Evolutionary conservation across 2,888 invertebrate genomes (phyloP), one percentile per base, ranked within the genome.

Genomic region (Diaperis boleti): DNA sequence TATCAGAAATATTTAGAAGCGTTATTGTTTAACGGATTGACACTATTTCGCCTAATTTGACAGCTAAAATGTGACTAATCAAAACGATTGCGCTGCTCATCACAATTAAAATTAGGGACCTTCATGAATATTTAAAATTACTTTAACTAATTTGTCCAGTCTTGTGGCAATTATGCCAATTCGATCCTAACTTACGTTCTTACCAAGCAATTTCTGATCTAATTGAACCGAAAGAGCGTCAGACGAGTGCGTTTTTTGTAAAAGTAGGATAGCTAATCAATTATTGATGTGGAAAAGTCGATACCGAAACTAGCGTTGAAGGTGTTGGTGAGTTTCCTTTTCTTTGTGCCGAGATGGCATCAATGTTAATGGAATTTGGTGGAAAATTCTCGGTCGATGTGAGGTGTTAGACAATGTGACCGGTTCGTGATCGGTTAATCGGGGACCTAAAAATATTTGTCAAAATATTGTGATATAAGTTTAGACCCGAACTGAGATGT

Each of bases 371-470:
- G 54, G 44, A 26, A 11, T 52, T 26, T 50, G 33, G 41, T 26
- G 10, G 35, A 47, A 45, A 37, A 47, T 35, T 20, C 18, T 41
- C 35, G 31, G 26, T 26, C n/a, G 26, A 26, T 26, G 8, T 26
- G 6, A 26, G 26, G 26, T 26, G 20, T 26, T 26, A 26, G 44
- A 64, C 50, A 64, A 61, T 56, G 55, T 56, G 65, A 68, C 67
- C 69, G 66, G 68, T 70, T 69, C 66, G 65, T 50, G 49, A 65
- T n/a, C n/a, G 67, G 69, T 69, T 70, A 69, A 69, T 70, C 67
- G 63, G 65, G 68, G 57, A 49, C 57, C 59, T 64, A 49, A 44
- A 52, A 59, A 52, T 62, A 60, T 57, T 63, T 41, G 45, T 8
- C 42, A 56, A 68, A 65, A 69, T 70, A 60, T 69, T 69, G 54